Conservation (phyloP, 1,140 invertebrate species). For the Sogatella furcifera region DNA sequence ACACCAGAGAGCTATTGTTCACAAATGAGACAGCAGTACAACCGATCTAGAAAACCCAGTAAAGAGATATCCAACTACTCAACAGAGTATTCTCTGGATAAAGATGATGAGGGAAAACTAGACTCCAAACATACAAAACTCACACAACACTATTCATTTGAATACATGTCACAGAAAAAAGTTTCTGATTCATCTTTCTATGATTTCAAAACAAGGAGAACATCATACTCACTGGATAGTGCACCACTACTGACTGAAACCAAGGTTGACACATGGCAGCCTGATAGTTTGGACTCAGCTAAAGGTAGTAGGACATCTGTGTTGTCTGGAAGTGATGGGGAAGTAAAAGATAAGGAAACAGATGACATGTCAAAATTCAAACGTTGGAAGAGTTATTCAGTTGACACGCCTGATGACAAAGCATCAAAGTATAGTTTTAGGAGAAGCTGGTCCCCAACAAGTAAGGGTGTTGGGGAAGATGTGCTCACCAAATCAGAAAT, state of each 20-base stretch:
- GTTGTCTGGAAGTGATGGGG: background rate
- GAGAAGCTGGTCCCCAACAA: too few species aligned
- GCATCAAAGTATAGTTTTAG: too few species aligned
- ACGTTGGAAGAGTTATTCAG: background rate
- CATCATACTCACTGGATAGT: background rate
- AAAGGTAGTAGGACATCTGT: background rate
- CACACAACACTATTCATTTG: background rate
- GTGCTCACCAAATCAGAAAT: background rate
- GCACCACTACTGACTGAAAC: background rate
- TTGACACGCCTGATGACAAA: too few species aligned
- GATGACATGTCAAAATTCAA: background rate
- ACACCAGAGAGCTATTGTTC: background rate
- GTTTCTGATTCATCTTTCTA: background rate
- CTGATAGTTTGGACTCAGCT: too few species aligned
- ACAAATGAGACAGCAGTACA: background rate
- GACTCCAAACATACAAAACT: background rate
- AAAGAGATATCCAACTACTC: background rate
- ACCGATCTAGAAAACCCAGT: background rate
- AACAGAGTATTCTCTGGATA: background rate
- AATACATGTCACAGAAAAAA: background rate
- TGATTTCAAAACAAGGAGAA: background rate
- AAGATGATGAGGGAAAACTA: background rate
- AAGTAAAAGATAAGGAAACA: background rate
- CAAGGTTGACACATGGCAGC: too few species aligned
- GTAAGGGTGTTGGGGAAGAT: too few species aligned